Evolutionary conservation across 2,113 vertebrate genomes (phyloP), one percentile per base, ranked within the genome.

Genomic region (Tricholaema leucomelas): DNA sequence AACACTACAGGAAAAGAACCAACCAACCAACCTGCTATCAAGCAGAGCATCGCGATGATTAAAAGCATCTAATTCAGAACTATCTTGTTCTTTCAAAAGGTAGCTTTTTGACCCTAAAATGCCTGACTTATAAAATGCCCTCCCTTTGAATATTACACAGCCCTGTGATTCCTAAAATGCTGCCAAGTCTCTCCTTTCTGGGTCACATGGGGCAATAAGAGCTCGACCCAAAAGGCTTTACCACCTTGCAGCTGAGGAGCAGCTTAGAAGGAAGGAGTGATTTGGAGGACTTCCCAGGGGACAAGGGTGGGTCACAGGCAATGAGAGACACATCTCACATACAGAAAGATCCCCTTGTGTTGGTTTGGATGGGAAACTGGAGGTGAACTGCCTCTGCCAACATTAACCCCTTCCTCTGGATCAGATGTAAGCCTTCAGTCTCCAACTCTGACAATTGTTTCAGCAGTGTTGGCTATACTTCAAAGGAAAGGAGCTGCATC

Each of bases 401-500:
- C 1, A 1, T 81, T 71, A 80, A 21, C 42, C 74, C 67, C 56
- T 80, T 80, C 78, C 67, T 77, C 82, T 38, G 50, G 74, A 28
- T 24, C 16, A 15, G 74, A 50, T 5, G 65, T n/a, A 46, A 85
- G 63, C 44, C 81, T 31, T 40, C 64, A 4, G 0, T 23, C 72
- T 48, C 71, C 85, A 77, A 76, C 1, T 0, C 79, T 21, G 82
- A 74, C 52, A 4, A 2, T 8, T 44, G 48, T 19, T 65, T 46
- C 71, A n/a, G 85, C 87, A 71, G 76, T 56, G 46, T 74, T 82
- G 94, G 90, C 91, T 85, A 33, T 12, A 54, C 61, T 91, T 93
- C 87, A 85, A 92, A 95, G 81, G 71, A 38, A 86, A 83, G 82
- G 42, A 74, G 85, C 56, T 88, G 82, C 91, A 83, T 90, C 90